A percentile compares a stretch with the other conserved stretches of the same genome.
Conservation (phyloP, 2,888 invertebrate species). For the Melipona bicolor region DNA sequence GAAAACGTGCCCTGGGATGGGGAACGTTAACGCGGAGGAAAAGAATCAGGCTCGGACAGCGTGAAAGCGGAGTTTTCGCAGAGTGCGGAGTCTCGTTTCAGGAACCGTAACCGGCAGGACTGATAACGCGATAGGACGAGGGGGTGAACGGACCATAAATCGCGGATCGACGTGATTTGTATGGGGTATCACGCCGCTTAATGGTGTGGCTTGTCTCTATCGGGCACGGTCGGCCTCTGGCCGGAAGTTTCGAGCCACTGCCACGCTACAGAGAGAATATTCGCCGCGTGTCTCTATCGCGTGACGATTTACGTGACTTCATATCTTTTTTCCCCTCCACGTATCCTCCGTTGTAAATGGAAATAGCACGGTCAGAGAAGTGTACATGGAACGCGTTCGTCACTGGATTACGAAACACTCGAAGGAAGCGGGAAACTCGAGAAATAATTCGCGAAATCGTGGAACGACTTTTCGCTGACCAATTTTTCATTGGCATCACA, state of each 20-base stretch:
- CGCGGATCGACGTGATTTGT: conserved; percentile 79
- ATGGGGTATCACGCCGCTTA: conserved; percentile 76
- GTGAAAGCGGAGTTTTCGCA: conserved; percentile 56
- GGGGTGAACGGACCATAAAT: conserved; percentile 75
- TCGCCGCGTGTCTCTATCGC: conserved; percentile 59
- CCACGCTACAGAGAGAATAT: conserved; percentile 56
- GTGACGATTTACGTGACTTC: conserved; percentile 64
- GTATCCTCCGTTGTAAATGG: conserved; percentile 22
- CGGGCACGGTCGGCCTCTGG: conserved; percentile 51
- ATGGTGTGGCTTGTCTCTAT: conserved; percentile 76
- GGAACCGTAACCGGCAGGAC: conserved; percentile 51
- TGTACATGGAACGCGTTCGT: conserved; percentile 5
- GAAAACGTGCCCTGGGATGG: too few species aligned
- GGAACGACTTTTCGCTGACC: neutral
- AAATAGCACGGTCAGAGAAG: conserved; percentile 16
- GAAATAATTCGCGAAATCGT: conserved; percentile 2
- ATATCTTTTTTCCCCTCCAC: conserved; percentile 46
- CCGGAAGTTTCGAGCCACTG: conserved; percentile 69
- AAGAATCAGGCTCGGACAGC: conserved; percentile 37
- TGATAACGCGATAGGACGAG: conserved; percentile 76
- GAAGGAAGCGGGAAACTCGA: neutral
- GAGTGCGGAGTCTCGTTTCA: conserved; percentile 65
- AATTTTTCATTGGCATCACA: neutral
- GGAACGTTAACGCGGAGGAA: conserved; percentile 32
- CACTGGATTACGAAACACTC: conserved; percentile 14